These are phyloP conservation scores for Drosophila rellima DNA, from an alignment of 2,888 invertebrate genomes.

Conservation along the genomic window DNA sequence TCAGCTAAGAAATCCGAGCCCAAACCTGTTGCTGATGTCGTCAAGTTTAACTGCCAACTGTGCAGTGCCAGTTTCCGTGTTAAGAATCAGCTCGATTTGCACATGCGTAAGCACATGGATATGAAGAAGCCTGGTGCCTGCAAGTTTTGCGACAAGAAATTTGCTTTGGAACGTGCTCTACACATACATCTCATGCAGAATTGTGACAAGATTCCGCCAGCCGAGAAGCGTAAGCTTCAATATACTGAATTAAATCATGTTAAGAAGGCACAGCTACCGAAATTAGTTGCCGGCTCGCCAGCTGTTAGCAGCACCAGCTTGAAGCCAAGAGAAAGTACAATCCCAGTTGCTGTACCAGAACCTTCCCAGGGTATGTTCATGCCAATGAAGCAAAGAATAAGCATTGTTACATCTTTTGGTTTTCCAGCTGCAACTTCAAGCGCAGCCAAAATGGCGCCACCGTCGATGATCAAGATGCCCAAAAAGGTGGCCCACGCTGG, in stretches of 20 bases:
- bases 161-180: constrained; percentile 79
- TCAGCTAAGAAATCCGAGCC: background rate
- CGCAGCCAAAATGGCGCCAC: constrained; percentile 54
- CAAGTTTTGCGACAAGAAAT: constrained; percentile 83
- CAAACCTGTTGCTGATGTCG: background rate
- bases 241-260: constrained; percentile 81
- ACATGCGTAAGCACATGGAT: constrained; percentile 69
- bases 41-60: constrained; percentile 58
- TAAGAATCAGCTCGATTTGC: constrained; percentile 72
- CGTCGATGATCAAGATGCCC: constrained; percentile 61
- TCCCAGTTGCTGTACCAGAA: constrained; percentile 17
- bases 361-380: constrained; percentile 27
- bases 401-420: background rate
- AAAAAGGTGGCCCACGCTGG: constrained; percentile 80
- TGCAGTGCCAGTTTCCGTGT: constrained; percentile 71
- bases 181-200: constrained; percentile 83
- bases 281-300: constrained; percentile 22
- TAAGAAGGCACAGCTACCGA: constrained; percentile 78
- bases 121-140: constrained; percentile 55
- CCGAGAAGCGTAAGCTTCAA: constrained; percentile 80
- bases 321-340: constrained; percentile 31
- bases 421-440: background rate
- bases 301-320: background rate
- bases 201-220: constrained; percentile 83
- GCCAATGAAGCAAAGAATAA: background rate